Base-by-base conservation (phyloP, 2,797 vertebrate species). In the Falco cherrug region DNA sequence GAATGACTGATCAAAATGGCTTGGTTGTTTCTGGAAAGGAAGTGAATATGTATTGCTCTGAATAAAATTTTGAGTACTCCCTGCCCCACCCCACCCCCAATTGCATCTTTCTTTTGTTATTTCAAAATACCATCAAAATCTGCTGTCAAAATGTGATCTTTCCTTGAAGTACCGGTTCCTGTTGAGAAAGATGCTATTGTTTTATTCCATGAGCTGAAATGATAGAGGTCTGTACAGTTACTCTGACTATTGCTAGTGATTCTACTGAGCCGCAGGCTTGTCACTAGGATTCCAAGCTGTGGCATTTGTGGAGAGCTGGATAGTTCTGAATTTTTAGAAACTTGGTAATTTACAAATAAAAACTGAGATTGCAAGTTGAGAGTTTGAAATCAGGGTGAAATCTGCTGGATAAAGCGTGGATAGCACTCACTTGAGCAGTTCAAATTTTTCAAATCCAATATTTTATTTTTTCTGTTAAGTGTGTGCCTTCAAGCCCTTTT, bases 401-500 rank as follows among this genome's bases (percentile, higher is more conserved):
- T 76, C 37, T 90, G 20, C 13, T 82, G 74, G 60, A 43, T 73
- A 67, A 79, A 81, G 53, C 65, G 61, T 33, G 37, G 54, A 64
- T 41, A 84, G 19, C 10, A 22, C 15, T 94, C 50, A 41, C 26
- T 22, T 45, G 26, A 84, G 20, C 31, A 74, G 31, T 76, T 96
- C 37, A 71, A 81, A 57, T 92, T 80, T 85, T 92, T 91, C 28
- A 90, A 83, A 88, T 76, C 37, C 15, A 75, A 4, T 84, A 17
- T 79, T 86, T 81, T 76, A 5, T 56, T 84, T 93, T 91, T 39
- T 31, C 61, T 43, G 25, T 86, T 68, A 83, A 84, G 35, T 47
- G n/a, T 82, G 17, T 90, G 70, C 82, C 91, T 88, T 94, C 74
- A 61, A 91, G 87, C 35, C 25, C 13, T 88, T 90, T 82, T 92